These are phyloP conservation scores for Coleophora flavipennella DNA, from an alignment of 2,888 invertebrate species.

Conservation along the genomic window DNA sequence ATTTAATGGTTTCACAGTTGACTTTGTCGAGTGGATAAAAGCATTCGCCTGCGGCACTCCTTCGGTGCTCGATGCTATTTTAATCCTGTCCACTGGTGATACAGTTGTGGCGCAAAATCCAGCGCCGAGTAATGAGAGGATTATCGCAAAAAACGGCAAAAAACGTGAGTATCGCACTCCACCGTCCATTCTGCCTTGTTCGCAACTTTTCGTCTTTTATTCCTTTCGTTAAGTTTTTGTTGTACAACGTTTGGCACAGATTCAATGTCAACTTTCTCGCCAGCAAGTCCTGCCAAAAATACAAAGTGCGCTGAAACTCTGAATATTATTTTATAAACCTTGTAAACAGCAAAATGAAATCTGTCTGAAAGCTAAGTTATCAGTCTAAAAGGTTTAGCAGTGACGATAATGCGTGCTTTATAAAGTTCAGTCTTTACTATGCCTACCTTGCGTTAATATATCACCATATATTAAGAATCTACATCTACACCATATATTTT, in stretches of 20 bases:
- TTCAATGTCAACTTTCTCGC: conserved; percentile 18
- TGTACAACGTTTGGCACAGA: conserved; percentile 20
- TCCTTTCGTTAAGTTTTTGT: too few species aligned
- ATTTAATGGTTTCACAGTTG: conserved; percentile 39
- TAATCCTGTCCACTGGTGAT: conserved; percentile 34
- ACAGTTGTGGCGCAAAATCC: conserved; percentile 34
- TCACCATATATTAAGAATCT: too few species aligned
- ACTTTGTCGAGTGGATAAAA: conserved; percentile 28
- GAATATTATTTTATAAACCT: too few species aligned
- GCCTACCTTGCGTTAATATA: too few species aligned
- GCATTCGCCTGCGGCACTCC: conserved; percentile 26
- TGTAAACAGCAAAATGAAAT: too few species aligned
- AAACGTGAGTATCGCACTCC: conserved; percentile 22
- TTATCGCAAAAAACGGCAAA: conserved; percentile 36
- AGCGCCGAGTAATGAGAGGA: conserved; percentile 39
- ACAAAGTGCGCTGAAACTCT: too few species aligned
- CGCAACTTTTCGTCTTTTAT: conserved; percentile 8
- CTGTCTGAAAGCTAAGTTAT: too few species aligned
- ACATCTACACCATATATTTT: too few species aligned
- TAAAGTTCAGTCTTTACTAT: too few species aligned
- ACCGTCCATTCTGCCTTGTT: conserved; percentile 21
- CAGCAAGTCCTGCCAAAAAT: conserved; percentile 21
- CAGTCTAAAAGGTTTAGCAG: too few species aligned
- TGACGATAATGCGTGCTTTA: too few species aligned
- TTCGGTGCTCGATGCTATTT: conserved; percentile 37